These are phyloP conservation scores for Gavia stellata DNA, from an alignment of 2,113 vertebrate species.

Conservation along the genomic window DNA sequence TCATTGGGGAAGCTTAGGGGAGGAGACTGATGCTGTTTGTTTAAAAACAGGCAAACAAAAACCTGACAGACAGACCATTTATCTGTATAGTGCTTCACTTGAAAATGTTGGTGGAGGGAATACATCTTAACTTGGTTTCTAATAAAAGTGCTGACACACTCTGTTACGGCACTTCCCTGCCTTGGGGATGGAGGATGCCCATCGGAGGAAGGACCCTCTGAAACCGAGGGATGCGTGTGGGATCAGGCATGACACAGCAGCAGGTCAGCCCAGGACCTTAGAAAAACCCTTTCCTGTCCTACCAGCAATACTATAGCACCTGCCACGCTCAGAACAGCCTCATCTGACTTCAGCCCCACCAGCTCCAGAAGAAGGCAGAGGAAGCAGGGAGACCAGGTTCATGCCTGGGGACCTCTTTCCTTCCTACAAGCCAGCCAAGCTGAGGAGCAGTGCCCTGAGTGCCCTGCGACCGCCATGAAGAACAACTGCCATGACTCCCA, in stretches of 20 bases:
- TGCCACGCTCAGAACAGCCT: background rate
- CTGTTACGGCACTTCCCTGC: background rate
- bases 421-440: background rate
- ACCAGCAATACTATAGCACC: background rate
- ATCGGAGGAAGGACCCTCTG: background rate
- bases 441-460: background rate
- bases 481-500: background rate
- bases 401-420: background rate
- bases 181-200: background rate
- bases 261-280: background rate
- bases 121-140: conserved; percentile 2
- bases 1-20: conserved; percentile 49
- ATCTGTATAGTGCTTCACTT: conserved; percentile 12
- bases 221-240: background rate
- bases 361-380: background rate
- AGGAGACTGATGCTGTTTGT: conserved; percentile 55
- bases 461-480: fast-evolving
- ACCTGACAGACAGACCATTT: conserved; percentile 60
- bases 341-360: background rate
- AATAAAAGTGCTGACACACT: conserved; percentile 39
- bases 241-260: background rate
- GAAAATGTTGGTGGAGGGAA: background rate
- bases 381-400: background rate
- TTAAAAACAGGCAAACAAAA: conserved; percentile 62
- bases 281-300: background rate